Evolutionary conservation across 2,797 vertebrate species (phyloP).

Genomic region (Halcyon chelicuti): DNA sequence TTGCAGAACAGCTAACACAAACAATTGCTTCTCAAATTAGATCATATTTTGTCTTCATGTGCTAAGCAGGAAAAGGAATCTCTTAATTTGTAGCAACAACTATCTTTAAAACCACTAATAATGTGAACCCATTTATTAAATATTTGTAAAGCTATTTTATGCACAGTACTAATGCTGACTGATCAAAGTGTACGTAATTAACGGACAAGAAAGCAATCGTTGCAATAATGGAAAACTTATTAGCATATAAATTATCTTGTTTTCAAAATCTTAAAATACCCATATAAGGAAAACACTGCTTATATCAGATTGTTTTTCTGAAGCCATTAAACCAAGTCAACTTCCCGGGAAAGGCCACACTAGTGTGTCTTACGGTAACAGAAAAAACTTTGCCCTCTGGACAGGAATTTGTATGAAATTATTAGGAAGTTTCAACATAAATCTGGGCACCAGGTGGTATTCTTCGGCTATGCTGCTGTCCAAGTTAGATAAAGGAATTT

Average conservation of each 20-base stretch:
- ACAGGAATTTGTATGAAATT: not conserved
- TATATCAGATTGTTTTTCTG: not conserved
- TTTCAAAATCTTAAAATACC: conserved; percentile 1
- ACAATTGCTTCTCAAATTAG: conserved; percentile 67
- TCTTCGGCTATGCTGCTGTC: not conserved
- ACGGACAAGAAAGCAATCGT: conserved; percentile 32
- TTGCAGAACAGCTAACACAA: conserved; percentile 53
- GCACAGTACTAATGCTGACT: conserved; percentile 1
- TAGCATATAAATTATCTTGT: conserved; percentile 41
- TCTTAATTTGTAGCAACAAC: conserved; percentile 47
- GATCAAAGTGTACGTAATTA: conserved; percentile 52
- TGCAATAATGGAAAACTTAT: conserved; percentile 27
- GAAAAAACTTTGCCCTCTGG: not conserved
- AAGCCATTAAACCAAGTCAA: not conserved
- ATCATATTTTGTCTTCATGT: conserved; percentile 58
- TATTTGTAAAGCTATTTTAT: conserved; percentile 42
- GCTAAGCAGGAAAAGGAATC: conserved; percentile 46
- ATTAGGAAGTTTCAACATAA: not conserved
- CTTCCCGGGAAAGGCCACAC: not conserved
- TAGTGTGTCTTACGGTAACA: not conserved
- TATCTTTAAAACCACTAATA: conserved; percentile 45
- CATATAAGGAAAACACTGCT: not conserved
- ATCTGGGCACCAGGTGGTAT: not conserved
- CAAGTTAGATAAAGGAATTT: not conserved
- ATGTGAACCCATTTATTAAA: conserved; percentile 9